Evolutionary conservation across 2,797 vertebrate genomes (phyloP).

Genomic region (Bovichtus variegatus): DNA sequence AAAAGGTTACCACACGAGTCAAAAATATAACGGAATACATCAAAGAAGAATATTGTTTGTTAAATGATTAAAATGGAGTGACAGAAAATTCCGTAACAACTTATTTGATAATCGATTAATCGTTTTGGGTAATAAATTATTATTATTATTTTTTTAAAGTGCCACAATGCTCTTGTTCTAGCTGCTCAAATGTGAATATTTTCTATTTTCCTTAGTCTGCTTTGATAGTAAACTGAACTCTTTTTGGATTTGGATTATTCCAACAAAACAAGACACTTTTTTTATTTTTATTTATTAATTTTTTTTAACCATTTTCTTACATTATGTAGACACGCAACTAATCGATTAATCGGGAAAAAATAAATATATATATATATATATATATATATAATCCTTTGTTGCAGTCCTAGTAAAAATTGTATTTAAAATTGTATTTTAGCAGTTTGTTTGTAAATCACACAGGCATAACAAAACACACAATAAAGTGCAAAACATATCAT

Average conservation of each 20-base stretch:
- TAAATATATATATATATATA: no score
- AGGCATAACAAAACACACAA: no score
- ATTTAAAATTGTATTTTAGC: no score
- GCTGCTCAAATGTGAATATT: not conserved
- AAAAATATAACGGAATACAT: slow-evolving; percentile 1
- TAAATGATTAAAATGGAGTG: not conserved
- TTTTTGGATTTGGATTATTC: not conserved
- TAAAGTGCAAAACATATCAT: no score
- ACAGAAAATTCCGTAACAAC: not conserved
- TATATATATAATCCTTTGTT: not conserved
- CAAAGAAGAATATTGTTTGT: not conserved
- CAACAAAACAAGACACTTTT: not conserved
- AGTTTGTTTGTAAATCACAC: no score
- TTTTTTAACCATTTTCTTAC: not conserved
- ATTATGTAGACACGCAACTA: not conserved
- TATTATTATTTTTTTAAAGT: no score
- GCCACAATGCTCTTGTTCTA: not conserved
- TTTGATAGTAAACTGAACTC: not conserved
- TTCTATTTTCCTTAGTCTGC: not conserved
- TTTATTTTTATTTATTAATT: no score
- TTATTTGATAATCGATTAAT: not conserved
- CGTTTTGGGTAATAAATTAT: not conserved
- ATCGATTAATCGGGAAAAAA: no score
- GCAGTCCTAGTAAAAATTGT: not conserved
- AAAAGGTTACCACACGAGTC: slow-evolving; percentile 1